Base-by-base conservation (phyloP, 2,113 vertebrate species). In the Clarias gariepinus region DNA sequence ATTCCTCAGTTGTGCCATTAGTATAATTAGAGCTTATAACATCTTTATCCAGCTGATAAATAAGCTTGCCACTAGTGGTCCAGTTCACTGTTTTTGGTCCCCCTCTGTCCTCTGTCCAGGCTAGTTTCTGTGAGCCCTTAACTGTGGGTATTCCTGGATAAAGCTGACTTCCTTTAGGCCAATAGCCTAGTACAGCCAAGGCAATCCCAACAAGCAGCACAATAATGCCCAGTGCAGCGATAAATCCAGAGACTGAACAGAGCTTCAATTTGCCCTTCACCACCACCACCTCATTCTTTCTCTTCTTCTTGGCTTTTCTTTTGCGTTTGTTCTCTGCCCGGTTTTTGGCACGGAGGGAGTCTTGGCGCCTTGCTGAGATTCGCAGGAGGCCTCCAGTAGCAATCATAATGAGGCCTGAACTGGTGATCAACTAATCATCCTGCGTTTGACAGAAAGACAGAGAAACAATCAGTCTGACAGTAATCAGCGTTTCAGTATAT, bases 311-410 rank as follows among this genome's bases (percentile, higher is more conserved):
- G 90, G 92, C 94, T 92, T 96, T 98, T 89, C 94, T 95, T 90
- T 96, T 98, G 85, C 95, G 95, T 86, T 96, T 95, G 53, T 96
- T 96, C 73, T 93, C 84, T 28, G 95, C 93, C 80, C 95, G 95
- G 88, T 93, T 94, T 71, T 95, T 96, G 47, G 96, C 94, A 74
- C 95, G 94, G 61, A 96, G 94, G 0, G 97, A 97, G 89, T 98
- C 98, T 90, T 98, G 97, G 87, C 98, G 97, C 84, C 97, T 92
- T 53, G 97, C 96, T 0, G 97, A 98, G 93, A 98, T 98, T 89
- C 98, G 96, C 92, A 99, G 94, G 71, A 99, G 96, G 91, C 98
- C 98, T 19, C 98, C 98, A 47, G 98, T 99, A 86, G 98, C 98
- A 5, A 99, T 99, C 98, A 99, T 99, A 94, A 94, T 96, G 90